phyloP scores from a whole-genome alignment of 1,140 invertebrate genomes.

The Drosophila pandora region DNA sequence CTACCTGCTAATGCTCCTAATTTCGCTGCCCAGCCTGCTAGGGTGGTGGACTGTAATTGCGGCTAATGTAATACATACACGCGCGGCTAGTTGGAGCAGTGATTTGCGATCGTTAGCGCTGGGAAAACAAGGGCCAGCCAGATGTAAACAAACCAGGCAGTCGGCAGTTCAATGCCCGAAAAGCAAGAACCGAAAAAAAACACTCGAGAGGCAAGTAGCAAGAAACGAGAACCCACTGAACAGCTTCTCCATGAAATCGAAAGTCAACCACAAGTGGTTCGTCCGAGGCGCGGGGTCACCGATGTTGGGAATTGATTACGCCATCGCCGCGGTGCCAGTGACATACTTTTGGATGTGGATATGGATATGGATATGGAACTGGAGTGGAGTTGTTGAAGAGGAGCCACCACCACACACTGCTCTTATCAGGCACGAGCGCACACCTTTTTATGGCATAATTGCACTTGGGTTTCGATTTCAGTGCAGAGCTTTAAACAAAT shows the following conservation, averaged over 20 bases:
- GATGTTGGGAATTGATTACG: slow-evolving; percentile 52
- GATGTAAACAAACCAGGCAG: slow-evolving; percentile 15
- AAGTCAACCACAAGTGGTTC: slow-evolving; percentile 65
- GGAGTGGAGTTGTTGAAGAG: slow-evolving; percentile 3
- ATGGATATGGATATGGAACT: slow-evolving; percentile 7
- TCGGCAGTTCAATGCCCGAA: slow-evolving; percentile 52
- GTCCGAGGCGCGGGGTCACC: slow-evolving; percentile 43
- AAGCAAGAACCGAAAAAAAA: slow-evolving; percentile 27
- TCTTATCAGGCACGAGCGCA: slow-evolving; percentile 14
- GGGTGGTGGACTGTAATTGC: slow-evolving; percentile 18
- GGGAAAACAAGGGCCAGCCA: background rate
- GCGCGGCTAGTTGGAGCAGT: slow-evolving; percentile 17
- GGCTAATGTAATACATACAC: slow-evolving; percentile 75
- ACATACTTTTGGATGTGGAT: slow-evolving; percentile 27
- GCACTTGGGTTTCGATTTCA: slow-evolving; percentile 10
- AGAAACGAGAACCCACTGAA: slow-evolving; percentile 31
- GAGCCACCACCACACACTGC: background rate
- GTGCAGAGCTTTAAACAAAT: slow-evolving; percentile 26
- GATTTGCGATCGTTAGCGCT: slow-evolving; percentile 50
- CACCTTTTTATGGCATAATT: slow-evolving; percentile 40
- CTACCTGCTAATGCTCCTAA: background rate
- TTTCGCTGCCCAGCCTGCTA: background rate
- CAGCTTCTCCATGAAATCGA: slow-evolving; percentile 69
- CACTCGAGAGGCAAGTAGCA: slow-evolving; percentile 8
- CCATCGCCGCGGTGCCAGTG: slow-evolving; percentile 25